Evolutionary conservation across 2,888 invertebrate species (phyloP).

Genomic region (Tigriopus californicus): DNA sequence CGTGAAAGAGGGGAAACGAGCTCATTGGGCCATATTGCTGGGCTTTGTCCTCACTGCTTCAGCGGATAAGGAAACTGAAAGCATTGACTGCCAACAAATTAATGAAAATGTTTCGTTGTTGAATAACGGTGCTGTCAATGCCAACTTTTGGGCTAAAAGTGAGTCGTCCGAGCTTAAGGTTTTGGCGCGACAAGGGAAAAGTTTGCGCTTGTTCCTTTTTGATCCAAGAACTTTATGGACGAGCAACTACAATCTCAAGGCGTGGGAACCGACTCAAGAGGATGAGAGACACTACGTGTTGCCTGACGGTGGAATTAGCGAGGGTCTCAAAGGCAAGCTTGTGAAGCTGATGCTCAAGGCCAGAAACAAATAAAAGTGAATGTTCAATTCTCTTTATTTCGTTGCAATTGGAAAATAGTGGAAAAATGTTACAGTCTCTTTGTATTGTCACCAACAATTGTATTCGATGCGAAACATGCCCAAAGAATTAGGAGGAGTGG

Average conservation of each 20-base stretch:
- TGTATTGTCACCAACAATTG: no score
- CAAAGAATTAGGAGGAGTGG: no score
- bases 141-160: background rate
- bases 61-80: background rate
- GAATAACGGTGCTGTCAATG: no score
- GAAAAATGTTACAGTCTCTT: background rate
- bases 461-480: no score
- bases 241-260: background rate
- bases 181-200: conserved; percentile 11
- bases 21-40: conserved; percentile 15
- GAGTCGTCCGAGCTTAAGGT: background rate
- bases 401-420: background rate
- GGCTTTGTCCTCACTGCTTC: conserved; percentile 1
- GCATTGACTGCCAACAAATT: no score
- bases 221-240: background rate
- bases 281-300: background rate
- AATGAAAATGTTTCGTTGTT: no score
- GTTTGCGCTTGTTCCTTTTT: background rate
- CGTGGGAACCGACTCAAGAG: background rate
- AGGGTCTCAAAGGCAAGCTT: background rate
- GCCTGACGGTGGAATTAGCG: background rate
- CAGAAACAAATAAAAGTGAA: background rate
- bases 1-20: background rate
- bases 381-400: background rate
- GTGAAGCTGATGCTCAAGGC: background rate